Conservation (phyloP, 2,888 invertebrate genomes). For the Apamea epomidion region DNA sequence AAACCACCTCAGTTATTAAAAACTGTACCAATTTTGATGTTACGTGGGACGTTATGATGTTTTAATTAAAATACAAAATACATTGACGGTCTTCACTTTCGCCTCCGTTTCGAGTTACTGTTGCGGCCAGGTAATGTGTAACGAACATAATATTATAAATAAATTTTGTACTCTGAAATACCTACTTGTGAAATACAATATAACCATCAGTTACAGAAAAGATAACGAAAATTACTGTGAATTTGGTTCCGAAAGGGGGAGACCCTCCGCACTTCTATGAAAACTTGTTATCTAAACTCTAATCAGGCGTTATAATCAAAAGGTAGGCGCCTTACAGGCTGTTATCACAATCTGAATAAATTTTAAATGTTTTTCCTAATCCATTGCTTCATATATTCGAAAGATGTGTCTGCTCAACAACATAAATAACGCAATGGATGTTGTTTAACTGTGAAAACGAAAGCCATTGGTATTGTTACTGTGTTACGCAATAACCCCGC, state of each 20-base stretch:
- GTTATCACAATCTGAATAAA: too few relatives aligned
- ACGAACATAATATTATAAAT: slow-evolving; percentile 1
- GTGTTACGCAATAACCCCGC: too few relatives aligned
- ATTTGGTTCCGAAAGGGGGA: not conserved
- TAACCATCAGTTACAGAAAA: not conserved
- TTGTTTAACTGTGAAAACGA: too few relatives aligned
- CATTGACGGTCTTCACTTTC: slow-evolving; percentile 69
- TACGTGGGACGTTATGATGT: slow-evolving; percentile 68
- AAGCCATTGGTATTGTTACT: too few relatives aligned
- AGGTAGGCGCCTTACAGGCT: too few relatives aligned
- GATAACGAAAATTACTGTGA: not conserved
- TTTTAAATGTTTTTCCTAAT: too few relatives aligned
- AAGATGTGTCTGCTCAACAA: too few relatives aligned
- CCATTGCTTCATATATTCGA: too few relatives aligned
- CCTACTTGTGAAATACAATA: not conserved
- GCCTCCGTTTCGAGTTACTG: slow-evolving; percentile 67
- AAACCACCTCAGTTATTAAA: slow-evolving; percentile 36
- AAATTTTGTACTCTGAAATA: not conserved
- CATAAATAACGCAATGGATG: too few relatives aligned
- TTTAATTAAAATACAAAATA: slow-evolving; percentile 60
- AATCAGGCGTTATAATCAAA: too few relatives aligned
- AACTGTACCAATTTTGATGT: slow-evolving; percentile 52
- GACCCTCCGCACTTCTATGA: too few relatives aligned
- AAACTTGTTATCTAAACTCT: too few relatives aligned
- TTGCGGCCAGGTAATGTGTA: slow-evolving; percentile 62